Conservation (phyloP, 1,140 invertebrate species). For the Drosophila neocordata region DNA sequence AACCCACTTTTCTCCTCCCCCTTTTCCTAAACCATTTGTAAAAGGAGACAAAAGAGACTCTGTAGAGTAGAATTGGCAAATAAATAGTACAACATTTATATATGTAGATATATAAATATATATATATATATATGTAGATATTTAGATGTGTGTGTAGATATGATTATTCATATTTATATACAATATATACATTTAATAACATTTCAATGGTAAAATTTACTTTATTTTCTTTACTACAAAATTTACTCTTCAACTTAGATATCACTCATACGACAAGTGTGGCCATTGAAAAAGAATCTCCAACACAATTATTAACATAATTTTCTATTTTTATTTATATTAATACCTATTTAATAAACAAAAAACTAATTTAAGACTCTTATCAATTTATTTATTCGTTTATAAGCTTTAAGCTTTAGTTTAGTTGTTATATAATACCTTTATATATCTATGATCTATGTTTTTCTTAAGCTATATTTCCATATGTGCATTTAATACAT, state of each 20-base stretch:
- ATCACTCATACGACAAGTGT: not conserved
- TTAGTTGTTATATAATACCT: too few species aligned
- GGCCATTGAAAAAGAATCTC: too few species aligned
- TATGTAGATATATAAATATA: not conserved
- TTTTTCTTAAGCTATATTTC: too few species aligned
- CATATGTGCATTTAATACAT: too few species aligned
- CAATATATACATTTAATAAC: not conserved
- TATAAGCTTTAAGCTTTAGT: too few species aligned
- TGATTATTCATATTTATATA: conserved; percentile 1
- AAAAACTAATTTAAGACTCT: too few species aligned
- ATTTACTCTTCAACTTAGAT: not conserved
- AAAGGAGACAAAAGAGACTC: not conserved
- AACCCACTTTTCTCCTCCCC: conserved; percentile 12
- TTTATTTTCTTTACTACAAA: too few species aligned
- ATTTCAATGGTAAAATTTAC: not conserved
- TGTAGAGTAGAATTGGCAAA: not conserved
- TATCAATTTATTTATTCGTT: too few species aligned
- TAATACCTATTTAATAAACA: too few species aligned
- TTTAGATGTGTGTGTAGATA: not conserved
- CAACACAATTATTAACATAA: too few species aligned
- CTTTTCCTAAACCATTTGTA: not conserved
- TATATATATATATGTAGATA: not conserved
- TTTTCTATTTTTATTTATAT: too few species aligned
- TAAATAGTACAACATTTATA: conserved; percentile 2
- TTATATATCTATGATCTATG: too few species aligned